These are phyloP conservation scores for Tichodroma muraria DNA, from an alignment of 2,113 vertebrate genomes.

Conservation along the genomic window DNA sequence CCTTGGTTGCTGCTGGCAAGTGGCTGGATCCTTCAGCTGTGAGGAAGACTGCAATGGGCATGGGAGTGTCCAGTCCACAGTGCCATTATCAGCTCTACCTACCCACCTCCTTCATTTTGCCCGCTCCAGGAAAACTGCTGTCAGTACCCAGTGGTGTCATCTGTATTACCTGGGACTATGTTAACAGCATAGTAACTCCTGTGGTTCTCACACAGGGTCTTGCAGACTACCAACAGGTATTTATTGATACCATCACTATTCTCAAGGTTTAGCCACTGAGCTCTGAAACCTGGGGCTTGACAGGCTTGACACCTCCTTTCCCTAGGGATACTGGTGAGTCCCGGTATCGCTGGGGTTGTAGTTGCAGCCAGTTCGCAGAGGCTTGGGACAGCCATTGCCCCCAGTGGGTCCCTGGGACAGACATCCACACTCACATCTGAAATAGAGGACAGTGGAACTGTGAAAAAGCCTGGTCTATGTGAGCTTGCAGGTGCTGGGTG, in stretches of 20 bases:
- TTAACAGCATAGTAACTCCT: not conserved
- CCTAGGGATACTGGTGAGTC: not conserved
- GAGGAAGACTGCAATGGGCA: not conserved
- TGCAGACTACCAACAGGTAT: not conserved
- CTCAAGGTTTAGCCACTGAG: not conserved
- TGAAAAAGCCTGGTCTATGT: not conserved
- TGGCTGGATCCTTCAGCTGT: not conserved
- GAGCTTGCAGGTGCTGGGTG: not conserved
- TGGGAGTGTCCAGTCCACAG: not conserved
- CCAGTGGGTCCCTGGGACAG: not conserved
- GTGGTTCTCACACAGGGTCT: not conserved
- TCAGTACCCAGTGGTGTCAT: not conserved
- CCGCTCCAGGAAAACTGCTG: not conserved
- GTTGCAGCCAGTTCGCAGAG: not conserved
- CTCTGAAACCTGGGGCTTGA: not conserved
- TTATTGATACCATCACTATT: not conserved
- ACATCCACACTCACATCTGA: rapidly evolving
- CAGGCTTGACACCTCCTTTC: not conserved
- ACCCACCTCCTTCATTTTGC: not conserved
- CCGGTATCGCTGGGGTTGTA: not conserved
- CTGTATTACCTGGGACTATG: not conserved
- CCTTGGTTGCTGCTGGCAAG: not conserved
- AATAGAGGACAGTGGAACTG: not conserved
- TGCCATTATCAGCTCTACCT: not conserved
- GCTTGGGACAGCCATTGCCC: not conserved